Conservation (phyloP, 2,888 invertebrate genomes). For the Autographa pulchrina region DNA sequence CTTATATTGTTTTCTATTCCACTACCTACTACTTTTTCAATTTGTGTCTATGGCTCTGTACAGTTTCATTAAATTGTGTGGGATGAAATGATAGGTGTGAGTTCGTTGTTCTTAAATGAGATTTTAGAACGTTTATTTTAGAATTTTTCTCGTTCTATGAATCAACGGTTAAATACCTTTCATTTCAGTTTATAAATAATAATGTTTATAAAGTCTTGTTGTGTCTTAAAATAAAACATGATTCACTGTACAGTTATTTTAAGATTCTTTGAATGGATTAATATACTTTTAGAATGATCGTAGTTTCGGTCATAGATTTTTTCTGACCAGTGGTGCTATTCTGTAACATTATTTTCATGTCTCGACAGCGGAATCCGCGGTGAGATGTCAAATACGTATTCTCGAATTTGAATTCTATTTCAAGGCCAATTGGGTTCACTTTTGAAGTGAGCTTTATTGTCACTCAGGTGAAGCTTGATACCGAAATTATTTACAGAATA, state of each 20-base stretch:
- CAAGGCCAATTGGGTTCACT: no score
- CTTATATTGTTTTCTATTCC: slow-evolving; percentile 30
- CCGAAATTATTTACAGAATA: no score
- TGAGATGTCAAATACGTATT: no score
- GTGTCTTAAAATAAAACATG: neutral
- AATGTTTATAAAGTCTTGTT: neutral
- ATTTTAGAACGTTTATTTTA: neutral
- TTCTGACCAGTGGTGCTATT: no score
- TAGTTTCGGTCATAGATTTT: no score
- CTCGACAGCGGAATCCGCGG: no score
- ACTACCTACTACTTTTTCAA: slow-evolving; percentile 33
- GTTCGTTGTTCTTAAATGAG: slow-evolving; percentile 32
- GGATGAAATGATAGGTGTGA: slow-evolving; percentile 23
- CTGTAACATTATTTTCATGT: no score
- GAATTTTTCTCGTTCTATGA: neutral
- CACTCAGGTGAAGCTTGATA: no score
- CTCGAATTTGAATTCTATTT: no score
- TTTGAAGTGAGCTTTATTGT: no score
- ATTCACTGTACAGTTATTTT: neutral
- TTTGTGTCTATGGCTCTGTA: slow-evolving; percentile 34
- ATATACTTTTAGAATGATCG: no score
- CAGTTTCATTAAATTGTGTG: slow-evolving; percentile 39
- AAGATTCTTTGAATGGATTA: neutral
- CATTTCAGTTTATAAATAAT: neutral
- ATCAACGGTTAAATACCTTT: neutral